Evolutionary conservation across 2,888 invertebrate genomes (phyloP), one percentile per base, ranked within the genome.

Genomic region (Orthosia incerta): DNA sequence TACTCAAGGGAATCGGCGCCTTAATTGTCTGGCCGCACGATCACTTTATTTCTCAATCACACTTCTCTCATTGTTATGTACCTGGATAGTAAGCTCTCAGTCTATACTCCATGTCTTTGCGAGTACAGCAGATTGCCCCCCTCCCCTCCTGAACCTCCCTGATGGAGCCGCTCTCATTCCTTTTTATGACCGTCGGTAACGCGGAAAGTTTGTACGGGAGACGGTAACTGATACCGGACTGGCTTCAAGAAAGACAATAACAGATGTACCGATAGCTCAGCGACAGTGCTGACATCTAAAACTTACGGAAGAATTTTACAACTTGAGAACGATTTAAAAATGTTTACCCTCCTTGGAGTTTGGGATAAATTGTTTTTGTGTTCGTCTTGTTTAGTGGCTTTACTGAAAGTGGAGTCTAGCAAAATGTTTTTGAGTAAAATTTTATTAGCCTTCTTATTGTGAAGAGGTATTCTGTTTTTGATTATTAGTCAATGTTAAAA

Each of bases 141-240:
- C 39, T 61, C 13, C 7, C 45, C 31, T 23, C 39, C 15, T 46
- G 71, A 59, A n/a, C 39, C 51, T 16, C 48, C 20, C 12, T 23
- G 23, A 12, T 57, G 26, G 62, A 65, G 76, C 65, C 66, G 64
- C 65, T 87, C 84, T 56, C 81, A 80, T 80, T 76, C 67, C 79
- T 85, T 88, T 87, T 89, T 88, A 89, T 84, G 85, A 85, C 83
- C 81, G 65, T 67, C 63, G 45, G 81, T 84, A 86, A 89, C 80
- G 84, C 61, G 63, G 64, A 63, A 89, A 89, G 81, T 89, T 89
- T 82, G 74, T 72, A 63, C n/a, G 16, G 45, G 46, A 59, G 77
- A 82, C 79, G 68, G 39, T 65, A 69, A 82, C 74, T 74, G 82
- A 84, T 82, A 85, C 55, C 60, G 48, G 79, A 71, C 60, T 65